phyloP scores from a whole-genome alignment of 2,888 invertebrate genomes.

The Phaonia tiefii region DNA sequence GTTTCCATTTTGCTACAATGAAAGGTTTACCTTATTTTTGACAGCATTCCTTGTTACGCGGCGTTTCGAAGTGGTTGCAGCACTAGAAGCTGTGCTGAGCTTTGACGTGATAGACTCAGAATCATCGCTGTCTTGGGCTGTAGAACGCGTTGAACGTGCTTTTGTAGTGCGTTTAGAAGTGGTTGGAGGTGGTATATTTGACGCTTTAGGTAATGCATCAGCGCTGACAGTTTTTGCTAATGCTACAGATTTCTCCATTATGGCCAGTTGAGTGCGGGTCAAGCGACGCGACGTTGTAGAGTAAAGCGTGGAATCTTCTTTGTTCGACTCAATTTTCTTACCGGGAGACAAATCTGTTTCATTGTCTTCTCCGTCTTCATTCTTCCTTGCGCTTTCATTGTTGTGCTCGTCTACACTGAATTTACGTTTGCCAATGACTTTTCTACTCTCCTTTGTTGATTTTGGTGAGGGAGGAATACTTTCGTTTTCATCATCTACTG shows the following conservation, averaged over 20 bases:
- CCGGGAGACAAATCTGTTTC: slow-evolving; percentile 7
- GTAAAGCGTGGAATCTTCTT: slow-evolving; percentile 51
- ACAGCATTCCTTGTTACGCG: slow-evolving; percentile 69
- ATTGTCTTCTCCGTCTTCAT: slow-evolving; percentile 17
- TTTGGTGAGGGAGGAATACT: slow-evolving; percentile 56
- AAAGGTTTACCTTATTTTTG: slow-evolving; percentile 69
- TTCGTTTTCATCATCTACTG: slow-evolving; percentile 53
- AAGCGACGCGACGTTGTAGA: slow-evolving; percentile 68
- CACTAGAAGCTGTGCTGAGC: slow-evolving; percentile 67
- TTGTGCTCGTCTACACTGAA: slow-evolving; percentile 30
- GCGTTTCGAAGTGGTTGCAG: slow-evolving; percentile 58
- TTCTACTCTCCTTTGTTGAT: slow-evolving; percentile 41
- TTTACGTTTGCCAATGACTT: slow-evolving; percentile 51
- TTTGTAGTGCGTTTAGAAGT: slow-evolving; percentile 57
- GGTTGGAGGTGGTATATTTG: slow-evolving; percentile 43
- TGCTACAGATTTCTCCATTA: slow-evolving; percentile 71
- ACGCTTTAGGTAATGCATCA: slow-evolving; percentile 12
- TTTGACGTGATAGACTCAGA: slow-evolving; percentile 72
- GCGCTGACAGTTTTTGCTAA: slow-evolving; percentile 48
- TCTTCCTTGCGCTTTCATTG: slow-evolving; percentile 29
- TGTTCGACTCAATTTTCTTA: slow-evolving; percentile 24
- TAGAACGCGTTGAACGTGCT: slow-evolving; percentile 66
- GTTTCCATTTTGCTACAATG: too few species aligned
- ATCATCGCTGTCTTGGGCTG: slow-evolving; percentile 71
- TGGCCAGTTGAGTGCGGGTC: slow-evolving; percentile 73